Evolutionary conservation across 2,113 vertebrate genomes (phyloP).

Genomic region (Cyanistes caeruleus): DNA sequence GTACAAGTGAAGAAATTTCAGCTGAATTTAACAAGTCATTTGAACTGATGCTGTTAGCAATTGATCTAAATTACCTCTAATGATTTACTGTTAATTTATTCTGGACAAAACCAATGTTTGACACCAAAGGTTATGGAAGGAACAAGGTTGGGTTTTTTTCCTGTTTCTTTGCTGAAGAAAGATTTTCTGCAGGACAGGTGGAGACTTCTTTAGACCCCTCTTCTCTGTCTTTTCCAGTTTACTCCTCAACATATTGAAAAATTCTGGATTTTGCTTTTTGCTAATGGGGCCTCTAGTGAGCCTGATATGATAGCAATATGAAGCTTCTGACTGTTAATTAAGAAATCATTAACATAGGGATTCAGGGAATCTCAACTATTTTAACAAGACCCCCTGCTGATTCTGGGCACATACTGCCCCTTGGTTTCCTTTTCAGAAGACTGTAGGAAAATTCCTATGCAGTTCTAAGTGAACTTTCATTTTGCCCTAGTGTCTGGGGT

Average conservation of each 20-base stretch:
- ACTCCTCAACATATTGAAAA: neutral
- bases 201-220: neutral
- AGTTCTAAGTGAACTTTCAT: neutral
- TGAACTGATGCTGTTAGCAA: neutral
- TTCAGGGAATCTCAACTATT: neutral
- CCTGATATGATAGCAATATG: neutral
- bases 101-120: neutral
- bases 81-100: conserved; percentile 19
- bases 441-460: neutral
- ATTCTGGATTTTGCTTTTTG: neutral
- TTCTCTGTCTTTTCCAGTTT: neutral
- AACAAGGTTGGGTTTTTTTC: neutral
- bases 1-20: neutral
- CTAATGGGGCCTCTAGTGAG: neutral
- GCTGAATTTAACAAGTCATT: conserved; percentile 5
- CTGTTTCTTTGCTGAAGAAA: neutral
- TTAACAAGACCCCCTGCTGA: neutral
- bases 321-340: neutral
- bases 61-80: conserved; percentile 29
- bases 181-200: neutral
- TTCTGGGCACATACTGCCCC: neutral
- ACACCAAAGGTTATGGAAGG: neutral
- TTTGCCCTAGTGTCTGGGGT: neutral
- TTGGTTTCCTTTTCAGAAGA: neutral
- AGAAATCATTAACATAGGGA: neutral